Evolutionary conservation across 2,113 vertebrate genomes (phyloP), one percentile per base, ranked within the genome.

Genomic region (Rhynchomys soricoides): DNA sequence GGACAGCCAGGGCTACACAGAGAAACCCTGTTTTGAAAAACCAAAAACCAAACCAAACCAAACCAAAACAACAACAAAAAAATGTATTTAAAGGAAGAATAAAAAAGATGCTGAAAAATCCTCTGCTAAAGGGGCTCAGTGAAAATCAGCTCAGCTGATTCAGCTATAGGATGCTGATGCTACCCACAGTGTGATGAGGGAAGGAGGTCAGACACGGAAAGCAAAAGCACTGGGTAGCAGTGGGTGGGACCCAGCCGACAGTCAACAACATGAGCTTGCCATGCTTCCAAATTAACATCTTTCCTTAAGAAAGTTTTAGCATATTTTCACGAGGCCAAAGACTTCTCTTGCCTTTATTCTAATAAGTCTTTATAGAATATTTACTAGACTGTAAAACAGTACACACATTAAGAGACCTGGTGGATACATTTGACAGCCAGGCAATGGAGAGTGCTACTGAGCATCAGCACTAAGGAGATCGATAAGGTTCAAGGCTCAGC

Each of bases 271-370:
- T 4, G 8, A 81, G 83, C 45, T 15, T 68, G 31, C 48, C 85
- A 81, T 75, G 55, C 21, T 95, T 86, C 59, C 24, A 94, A 81
- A 31, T 15, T 9, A 82, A 92, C 22, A 90, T 5, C 50, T 88
- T 78, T 94, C 86, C 31, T n/a, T 19, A 91, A 79, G n/a, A 93
- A 79, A 52, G 31, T 83, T 94, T 86, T 50, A 92, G 52, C n/a
- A 93, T 0, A 1, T 89, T 91, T 79, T 13, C n/a, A 79, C 5
- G 93, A 93, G 91, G 78, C 26, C 43, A 68, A 87, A 78, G 48
- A 22, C 29, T 34, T 87, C 37, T 55, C 29, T 29, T 26, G 31
- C 11, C 62, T 86, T 79, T 78, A 62, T 96, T 77, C 43, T 37
- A 57, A 31, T 85, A 89, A 73, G 37, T 82, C 88, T 94, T 91